Conservation (phyloP, 1,140 invertebrate species). For the Epicauta chinensis region DNA sequence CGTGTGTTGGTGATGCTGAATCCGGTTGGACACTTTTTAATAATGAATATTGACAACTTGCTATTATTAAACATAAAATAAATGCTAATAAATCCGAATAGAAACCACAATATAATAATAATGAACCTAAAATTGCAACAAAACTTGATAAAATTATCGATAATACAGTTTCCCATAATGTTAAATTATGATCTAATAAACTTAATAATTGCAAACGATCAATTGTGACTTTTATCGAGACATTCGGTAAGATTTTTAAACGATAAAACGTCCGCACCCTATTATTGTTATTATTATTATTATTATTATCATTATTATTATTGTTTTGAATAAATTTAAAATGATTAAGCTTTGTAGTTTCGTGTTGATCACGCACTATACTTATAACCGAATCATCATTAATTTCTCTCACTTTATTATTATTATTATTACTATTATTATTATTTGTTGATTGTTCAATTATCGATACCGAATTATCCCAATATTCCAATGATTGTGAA, state of each 20-base stretch:
- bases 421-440: neutral
- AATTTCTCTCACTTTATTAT: too few species aligned
- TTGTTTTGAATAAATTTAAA: constrained; percentile 34
- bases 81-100: constrained; percentile 91
- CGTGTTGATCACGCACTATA: constrained; percentile 12
- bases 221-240: constrained; percentile 71
- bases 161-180: constrained; percentile 75
- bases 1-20: constrained; percentile 95
- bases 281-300: constrained; percentile 14
- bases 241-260: constrained; percentile 67
- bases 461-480: constrained; percentile 43
- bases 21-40: constrained; percentile 99
- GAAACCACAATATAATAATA: constrained; percentile 76
- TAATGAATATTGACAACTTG: constrained; percentile 94
- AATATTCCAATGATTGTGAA: constrained; percentile 39
- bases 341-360: constrained; percentile 14
- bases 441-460: neutral
- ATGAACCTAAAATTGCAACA: constrained; percentile 79
- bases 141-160: constrained; percentile 78
- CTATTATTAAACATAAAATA: constrained; percentile 94
- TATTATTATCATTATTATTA: constrained; percentile 29
- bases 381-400: constrained; percentile 7
- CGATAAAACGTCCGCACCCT: constrained; percentile 80
- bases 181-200: constrained; percentile 86
- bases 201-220: constrained; percentile 88